Evolutionary conservation across 2,113 vertebrate species (phyloP).

Genomic region (Vulpes vulpes): DNA sequence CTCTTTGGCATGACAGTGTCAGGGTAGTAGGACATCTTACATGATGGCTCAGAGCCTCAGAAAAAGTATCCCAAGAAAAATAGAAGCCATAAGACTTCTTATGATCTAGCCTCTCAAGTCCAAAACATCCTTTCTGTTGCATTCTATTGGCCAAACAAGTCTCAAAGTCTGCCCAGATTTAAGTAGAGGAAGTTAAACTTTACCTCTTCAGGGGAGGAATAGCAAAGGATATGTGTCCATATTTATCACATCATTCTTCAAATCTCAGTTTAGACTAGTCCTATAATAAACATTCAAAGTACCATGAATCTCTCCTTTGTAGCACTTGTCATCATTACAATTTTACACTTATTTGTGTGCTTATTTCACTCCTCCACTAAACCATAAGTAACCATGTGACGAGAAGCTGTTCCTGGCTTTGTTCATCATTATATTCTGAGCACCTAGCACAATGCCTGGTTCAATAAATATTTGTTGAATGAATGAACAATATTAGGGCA

Average conservation of each 20-base stretch:
- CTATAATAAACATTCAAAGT: neutral
- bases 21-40: neutral
- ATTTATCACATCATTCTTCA: slow-evolving; percentile 23
- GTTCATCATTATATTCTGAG: neutral
- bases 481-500: neutral
- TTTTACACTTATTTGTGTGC: neutral
- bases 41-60: neutral
- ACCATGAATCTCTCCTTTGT: neutral
- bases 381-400: neutral
- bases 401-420: neutral
- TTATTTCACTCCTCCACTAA: slow-evolving; percentile 26
- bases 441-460: neutral
- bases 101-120: neutral
- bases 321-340: neutral
- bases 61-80: neutral
- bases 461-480: neutral
- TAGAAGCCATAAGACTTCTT: neutral
- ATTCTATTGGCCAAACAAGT: neutral
- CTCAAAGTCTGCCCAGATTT: neutral
- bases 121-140: neutral
- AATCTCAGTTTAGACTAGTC: neutral
- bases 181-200: neutral
- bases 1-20: neutral
- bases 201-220: neutral
- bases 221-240: neutral